These are phyloP conservation scores for Bujurquina vittata DNA, from an alignment of 2,113 vertebrate genomes.

Conservation along the genomic window DNA sequence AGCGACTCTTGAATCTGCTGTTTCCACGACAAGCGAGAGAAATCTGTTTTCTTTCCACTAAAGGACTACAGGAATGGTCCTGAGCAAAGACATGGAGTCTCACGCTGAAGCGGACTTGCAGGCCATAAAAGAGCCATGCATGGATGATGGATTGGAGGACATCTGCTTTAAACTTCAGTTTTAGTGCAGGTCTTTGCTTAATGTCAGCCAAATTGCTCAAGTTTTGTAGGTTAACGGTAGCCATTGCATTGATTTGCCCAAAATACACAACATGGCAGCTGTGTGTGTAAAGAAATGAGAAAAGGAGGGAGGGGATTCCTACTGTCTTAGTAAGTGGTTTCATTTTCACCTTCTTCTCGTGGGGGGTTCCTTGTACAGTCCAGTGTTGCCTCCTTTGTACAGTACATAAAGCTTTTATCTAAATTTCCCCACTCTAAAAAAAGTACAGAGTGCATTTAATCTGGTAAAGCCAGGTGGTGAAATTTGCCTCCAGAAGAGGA, in stretches of 20 bases:
- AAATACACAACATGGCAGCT: not conserved
- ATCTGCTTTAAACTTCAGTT: not conserved
- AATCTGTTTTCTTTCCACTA: not conserved
- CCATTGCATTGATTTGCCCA: not conserved
- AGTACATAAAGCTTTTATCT: not conserved
- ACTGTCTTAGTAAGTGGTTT: not conserved
- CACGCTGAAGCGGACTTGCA: not conserved
- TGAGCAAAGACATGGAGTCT: not conserved
- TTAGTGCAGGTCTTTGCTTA: not conserved
- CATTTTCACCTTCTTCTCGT: not conserved
- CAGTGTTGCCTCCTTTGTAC: conserved; percentile 5
- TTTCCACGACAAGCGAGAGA: not conserved
- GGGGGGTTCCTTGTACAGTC: not conserved
- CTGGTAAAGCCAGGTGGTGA: conserved; percentile 24
- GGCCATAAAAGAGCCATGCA: not conserved
- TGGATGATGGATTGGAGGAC: not conserved
- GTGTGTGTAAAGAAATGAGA: not conserved
- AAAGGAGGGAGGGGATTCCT: not conserved
- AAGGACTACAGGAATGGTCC: not conserved
- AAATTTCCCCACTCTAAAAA: not conserved
- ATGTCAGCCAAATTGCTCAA: not conserved
- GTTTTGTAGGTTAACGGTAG: not conserved
- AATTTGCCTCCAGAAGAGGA: conserved; percentile 17
- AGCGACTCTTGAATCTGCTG: not conserved
- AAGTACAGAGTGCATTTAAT: conserved; percentile 20